Conservation (phyloP, 1,140 invertebrate genomes). For the Drosophila ironensis region DNA sequence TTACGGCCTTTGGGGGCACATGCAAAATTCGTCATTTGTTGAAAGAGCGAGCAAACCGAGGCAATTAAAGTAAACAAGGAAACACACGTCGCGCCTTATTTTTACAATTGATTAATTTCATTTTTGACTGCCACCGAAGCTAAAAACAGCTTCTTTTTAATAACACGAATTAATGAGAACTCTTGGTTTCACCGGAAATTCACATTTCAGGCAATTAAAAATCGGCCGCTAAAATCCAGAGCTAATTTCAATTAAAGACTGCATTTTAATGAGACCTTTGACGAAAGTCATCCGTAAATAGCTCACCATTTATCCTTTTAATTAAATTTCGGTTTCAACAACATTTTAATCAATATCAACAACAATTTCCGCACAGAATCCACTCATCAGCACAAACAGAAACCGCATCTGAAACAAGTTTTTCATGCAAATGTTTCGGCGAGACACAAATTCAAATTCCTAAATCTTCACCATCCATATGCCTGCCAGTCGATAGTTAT, state of each 20-base stretch:
- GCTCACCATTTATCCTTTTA: conserved; percentile 3
- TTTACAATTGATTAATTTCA: conserved; percentile 71
- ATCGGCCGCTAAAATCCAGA: neutral
- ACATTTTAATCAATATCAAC: conserved; percentile 24
- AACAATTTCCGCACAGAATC: conserved; percentile 14
- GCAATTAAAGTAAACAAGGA: conserved; percentile 71
- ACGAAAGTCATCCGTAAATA: conserved; percentile 8
- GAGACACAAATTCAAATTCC: conserved; percentile 22
- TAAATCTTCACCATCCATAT: conserved; percentile 32
- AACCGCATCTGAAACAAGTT: conserved; percentile 42
- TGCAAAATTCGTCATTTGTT: conserved; percentile 39
- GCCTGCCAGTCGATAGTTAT: conserved; percentile 56
- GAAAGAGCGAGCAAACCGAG: conserved; percentile 17
- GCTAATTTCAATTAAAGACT: no score
- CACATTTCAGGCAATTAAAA: neutral
- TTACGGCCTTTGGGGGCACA: conserved; percentile 34
- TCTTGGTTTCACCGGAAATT: conserved; percentile 11
- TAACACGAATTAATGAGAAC: conserved; percentile 26
- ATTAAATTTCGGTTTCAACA: conserved; percentile 13
- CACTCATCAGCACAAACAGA: neutral
- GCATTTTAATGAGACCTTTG: no score
- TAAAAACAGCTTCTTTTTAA: conserved; percentile 16
- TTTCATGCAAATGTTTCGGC: conserved; percentile 49
- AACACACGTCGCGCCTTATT: conserved; percentile 57
- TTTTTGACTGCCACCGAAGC: conserved; percentile 19